A percentile compares a stretch with the other conserved stretches of the same genome.
These are phyloP conservation scores for Apodemia hepburni DNA, from an alignment of 2,888 invertebrate species.

Conservation along the genomic window DNA sequence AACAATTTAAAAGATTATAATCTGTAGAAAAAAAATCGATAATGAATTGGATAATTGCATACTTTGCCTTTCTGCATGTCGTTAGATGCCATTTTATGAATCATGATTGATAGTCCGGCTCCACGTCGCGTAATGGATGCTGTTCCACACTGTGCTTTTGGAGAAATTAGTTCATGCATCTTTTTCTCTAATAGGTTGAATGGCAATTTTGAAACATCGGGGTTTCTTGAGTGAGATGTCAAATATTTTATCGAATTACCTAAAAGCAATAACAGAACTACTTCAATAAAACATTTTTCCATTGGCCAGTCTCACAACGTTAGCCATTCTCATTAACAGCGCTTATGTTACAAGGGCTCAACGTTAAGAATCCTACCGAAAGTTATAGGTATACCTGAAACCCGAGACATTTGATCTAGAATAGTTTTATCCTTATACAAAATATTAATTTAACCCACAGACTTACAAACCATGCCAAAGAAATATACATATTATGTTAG, in stretches of 20 bases:
- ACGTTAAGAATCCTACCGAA: too few relatives aligned
- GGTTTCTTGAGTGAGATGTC: slow-evolving; percentile 49
- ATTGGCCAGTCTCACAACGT: too few relatives aligned
- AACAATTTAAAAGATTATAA: too few relatives aligned
- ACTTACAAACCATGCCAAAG: too few relatives aligned
- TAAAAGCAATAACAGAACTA: slow-evolving; percentile 37
- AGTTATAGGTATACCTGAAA: too few relatives aligned
- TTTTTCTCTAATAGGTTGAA: slow-evolving; percentile 54
- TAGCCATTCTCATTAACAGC: too few relatives aligned
- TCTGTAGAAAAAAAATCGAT: neutral
- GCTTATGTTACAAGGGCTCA: too few relatives aligned
- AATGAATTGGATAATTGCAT: slow-evolving; percentile 20
- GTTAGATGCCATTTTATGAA: slow-evolving; percentile 85
- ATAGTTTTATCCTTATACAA: too few relatives aligned
- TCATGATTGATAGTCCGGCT: slow-evolving; percentile 89
- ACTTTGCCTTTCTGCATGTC: slow-evolving; percentile 80
- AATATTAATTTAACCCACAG: too few relatives aligned
- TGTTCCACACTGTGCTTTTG: slow-evolving; percentile 51
- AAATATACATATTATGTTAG: too few relatives aligned
- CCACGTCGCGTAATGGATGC: slow-evolving; percentile 86
- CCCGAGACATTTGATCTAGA: too few relatives aligned
- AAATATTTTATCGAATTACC: slow-evolving; percentile 72
- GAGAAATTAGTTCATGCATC: slow-evolving; percentile 60
- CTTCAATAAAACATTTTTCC: too few relatives aligned
- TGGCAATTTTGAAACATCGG: slow-evolving; percentile 57